Conservation (phyloP, 1,140 invertebrate genomes). For the Antheraea pernyi region DNA sequence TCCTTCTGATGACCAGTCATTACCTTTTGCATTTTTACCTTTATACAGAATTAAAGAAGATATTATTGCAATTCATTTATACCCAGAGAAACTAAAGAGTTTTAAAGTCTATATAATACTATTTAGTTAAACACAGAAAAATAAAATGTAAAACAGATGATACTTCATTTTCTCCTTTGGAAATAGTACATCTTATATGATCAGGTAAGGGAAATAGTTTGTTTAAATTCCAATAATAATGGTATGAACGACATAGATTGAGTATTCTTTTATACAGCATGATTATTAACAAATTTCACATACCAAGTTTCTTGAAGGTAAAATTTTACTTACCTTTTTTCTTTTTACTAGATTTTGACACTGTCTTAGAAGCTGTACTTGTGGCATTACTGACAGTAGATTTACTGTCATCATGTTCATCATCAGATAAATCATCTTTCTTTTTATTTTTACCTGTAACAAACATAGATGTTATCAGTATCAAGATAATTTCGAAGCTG, state of each 20-base stretch:
- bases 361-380: constrained; percentile 45
- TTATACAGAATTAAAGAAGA: constrained; percentile 10
- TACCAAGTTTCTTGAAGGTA: neutral
- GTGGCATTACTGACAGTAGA: constrained; percentile 51
- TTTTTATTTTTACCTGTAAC: constrained; percentile 60
- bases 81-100: neutral
- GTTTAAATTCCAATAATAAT: too few relatives aligned
- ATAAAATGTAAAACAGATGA: too few relatives aligned
- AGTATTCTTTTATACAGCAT: too few relatives aligned
- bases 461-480: constrained; percentile 6
- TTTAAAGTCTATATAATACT: neutral
- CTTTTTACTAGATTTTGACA: constrained; percentile 60
- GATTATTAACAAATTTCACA: too few relatives aligned
- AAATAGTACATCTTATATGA: too few relatives aligned
- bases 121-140: too few relatives aligned
- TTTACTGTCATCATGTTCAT: constrained; percentile 61
- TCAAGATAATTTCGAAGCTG: neutral
- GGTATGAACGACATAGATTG: too few relatives aligned
- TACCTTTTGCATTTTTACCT: constrained; percentile 77
- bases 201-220: too few relatives aligned
- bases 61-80: neutral
- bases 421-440: constrained; percentile 52
- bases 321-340: constrained; percentile 66
- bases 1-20: constrained; percentile 77
- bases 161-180: too few relatives aligned